Percentiles rank a stretch among this genome's conserved stretches.
Conservation (phyloP, 2,113 vertebrate genomes). For the Strix aluco region DNA sequence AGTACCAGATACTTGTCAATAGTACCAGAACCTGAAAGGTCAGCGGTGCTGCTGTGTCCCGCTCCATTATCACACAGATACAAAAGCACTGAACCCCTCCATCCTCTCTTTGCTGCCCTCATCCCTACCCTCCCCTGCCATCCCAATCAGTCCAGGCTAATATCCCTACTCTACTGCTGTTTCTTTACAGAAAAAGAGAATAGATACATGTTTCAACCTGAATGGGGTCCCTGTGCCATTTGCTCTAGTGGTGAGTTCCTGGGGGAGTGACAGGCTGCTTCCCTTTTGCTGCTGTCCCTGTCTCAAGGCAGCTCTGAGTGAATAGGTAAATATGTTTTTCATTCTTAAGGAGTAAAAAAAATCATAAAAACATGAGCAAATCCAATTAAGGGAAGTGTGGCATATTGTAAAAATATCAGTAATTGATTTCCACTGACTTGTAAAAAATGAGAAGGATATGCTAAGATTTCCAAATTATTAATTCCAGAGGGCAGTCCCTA, state of each 20-base stretch:
- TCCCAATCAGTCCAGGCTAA: background rate
- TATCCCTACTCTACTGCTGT: fast-evolving
- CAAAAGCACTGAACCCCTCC: background rate
- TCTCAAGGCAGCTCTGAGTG: background rate
- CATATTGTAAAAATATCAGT: background rate
- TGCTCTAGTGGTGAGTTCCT: background rate
- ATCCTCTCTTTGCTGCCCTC: too few species aligned
- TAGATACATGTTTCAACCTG: fast-evolving
- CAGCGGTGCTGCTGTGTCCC: background rate
- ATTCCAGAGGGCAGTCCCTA: background rate
- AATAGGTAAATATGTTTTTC: background rate
- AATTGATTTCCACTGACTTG: background rate
- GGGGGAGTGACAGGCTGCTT: background rate
- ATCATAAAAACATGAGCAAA: background rate
- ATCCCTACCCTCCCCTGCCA: background rate
- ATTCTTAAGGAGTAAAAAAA: background rate
- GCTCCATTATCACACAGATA: background rate
- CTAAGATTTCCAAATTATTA: background rate
- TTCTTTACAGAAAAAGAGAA: too few species aligned
- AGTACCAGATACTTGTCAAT: background rate
- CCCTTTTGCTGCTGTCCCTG: background rate
- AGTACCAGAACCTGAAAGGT: background rate
- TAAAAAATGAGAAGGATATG: background rate
- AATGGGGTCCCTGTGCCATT: background rate
- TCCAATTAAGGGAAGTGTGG: background rate